Base-by-base conservation (phyloP, 2,797 vertebrate species). In the Argya squamiceps region DNA sequence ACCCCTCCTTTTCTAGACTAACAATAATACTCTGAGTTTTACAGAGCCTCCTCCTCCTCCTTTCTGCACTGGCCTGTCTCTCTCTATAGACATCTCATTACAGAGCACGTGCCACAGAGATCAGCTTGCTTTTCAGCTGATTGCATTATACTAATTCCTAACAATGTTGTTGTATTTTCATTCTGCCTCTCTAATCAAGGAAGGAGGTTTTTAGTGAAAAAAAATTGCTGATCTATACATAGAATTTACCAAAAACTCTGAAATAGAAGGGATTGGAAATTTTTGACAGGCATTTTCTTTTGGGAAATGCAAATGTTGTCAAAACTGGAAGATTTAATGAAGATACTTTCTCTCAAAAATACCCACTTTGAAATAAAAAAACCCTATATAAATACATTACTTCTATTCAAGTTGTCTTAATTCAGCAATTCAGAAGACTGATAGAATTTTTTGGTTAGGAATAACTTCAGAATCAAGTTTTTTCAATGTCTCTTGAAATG, bases 71-170 rank as follows among this genome's bases (percentile, higher is more conserved):
- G 44, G 29, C 8, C 12, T 20, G 6, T 52, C 6, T 70, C 79
- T 62, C 13, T 55, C 20, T 41, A 4, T 3, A 32, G 23, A 18
- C 29, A 9, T 34, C 29, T 83, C 9, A 0, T 70, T 70, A 15
- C 15, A 64, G 27, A 49, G 50, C 41, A 56, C 1, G 4, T n/a
- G 47, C 23, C 74, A 15, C 49, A 34, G 6, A 89, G 30, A 21
- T 37, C 44, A 64, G 36, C 22, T 11, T 89, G 88, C 29, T 50
- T 94, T 92, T 69, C 81, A 68, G 52, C 36, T 77, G 56, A 77
- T 90, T 81, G 36, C 63, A 68, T 96, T 94, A 95, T 78, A 79
- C 76, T 89, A 19, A 93, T 93, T 90, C 43, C 50, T 73, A 44
- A 78, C 26, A 75, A 29, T 50, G 52, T 46, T 55, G 15, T 16